Base-by-base conservation (phyloP, 1,140 invertebrate genomes). In the Drosophila asahinai region DNA sequence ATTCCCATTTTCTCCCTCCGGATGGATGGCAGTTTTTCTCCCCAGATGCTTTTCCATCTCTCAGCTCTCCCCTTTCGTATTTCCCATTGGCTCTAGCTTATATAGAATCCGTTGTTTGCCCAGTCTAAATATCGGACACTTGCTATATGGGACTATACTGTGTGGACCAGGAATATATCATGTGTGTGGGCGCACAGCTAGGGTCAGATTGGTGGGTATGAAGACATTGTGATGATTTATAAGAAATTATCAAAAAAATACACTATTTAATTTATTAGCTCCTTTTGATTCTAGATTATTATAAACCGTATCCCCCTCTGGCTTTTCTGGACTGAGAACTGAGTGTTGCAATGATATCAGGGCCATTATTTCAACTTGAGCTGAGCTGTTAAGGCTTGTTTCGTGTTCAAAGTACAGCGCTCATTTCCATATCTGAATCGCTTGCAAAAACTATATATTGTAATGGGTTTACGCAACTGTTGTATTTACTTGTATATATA, bases 41-140 rank as follows among this genome's bases (percentile, higher is more conserved):
- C 12, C 15, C 45, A 49, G 54, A 71, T 60, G 38, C 36, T 57
- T 57, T 57, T 22, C 54, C 43, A 33, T 36, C 22, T 33, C 40
- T 5, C 11, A 7, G 1, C 5, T 8, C 22, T 3, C 3, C 36
- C 40, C n/a, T 38, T 22, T 27, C 7, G 17, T 22, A 42, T 68
- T 33, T 17, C 8, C 64, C 52, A 33, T 36, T 15, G 30, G 22
- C 17, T 68, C 25, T 64, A 63, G 40, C 52, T 47, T 40, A 66
- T 70, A 71, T 52, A 33, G 25, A 71, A 36, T 70, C 11, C 40
- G 49, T 33, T 57, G 19, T 42, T 38, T 57, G 22, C 49, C 62
- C 63, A 40, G 48, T 43, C 64, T 30, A 70, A 49, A 71, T 71
- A 58, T 58, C 65, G 66, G 68, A 68, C 68, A 66, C 67, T 70